These are phyloP conservation scores for Cyanistes caeruleus DNA, from an alignment of 2,113 vertebrate genomes.

Conservation along the genomic window DNA sequence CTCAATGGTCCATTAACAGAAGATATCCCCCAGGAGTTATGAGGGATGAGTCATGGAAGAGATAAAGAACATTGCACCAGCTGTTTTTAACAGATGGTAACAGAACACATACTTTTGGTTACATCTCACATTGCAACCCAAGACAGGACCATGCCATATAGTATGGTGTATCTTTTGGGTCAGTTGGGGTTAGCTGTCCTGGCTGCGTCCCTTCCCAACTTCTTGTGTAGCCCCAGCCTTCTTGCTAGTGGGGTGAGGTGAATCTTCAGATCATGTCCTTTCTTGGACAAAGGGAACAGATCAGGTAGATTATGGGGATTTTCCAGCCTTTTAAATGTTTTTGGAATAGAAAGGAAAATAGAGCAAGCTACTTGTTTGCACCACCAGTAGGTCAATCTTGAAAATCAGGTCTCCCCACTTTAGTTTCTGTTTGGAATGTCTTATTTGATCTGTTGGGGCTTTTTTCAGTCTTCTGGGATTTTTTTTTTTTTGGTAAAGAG, in stretches of 20 bases:
- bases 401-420: not conserved
- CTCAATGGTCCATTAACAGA: no score
- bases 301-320: fast-evolving
- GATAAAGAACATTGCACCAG: no score
- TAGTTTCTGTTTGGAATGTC: not conserved
- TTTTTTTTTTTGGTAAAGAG: not conserved
- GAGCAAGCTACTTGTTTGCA: not conserved
- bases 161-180: not conserved
- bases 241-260: not conserved
- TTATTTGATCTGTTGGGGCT: not conserved
- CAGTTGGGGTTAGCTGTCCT: not conserved
- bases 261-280: not conserved
- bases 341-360: not conserved
- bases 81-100: no score
- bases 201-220: not conserved
- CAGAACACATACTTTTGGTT: no score
- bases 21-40: no score
- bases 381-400: fast-evolving
- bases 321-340: not conserved
- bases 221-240: not conserved
- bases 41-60: no score
- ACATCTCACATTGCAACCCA: no score
- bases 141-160: no score
- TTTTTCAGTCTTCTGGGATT: not conserved
- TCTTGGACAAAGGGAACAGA: not conserved